Conservation (phyloP, 2,797 vertebrate species). For the Danio aesculapii region DNA sequence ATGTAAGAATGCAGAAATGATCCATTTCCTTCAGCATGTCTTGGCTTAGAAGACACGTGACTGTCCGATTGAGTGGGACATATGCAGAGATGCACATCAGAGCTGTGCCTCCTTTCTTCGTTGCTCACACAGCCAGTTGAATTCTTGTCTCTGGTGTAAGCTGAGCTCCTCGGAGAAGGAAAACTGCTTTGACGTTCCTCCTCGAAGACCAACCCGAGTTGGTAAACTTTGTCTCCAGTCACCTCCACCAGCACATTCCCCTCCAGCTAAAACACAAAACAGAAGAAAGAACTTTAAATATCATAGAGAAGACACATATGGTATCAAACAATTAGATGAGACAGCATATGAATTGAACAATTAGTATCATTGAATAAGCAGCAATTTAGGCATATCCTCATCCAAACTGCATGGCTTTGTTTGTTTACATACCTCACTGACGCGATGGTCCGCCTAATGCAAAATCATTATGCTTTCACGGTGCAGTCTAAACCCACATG, state of each 20-base stretch:
- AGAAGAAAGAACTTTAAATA: background rate
- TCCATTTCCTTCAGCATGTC: constrained; percentile 19
- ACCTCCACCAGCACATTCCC: constrained; percentile 33
- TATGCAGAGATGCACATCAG: constrained; percentile 25
- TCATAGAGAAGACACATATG: background rate
- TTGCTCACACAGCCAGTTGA: constrained; percentile 29
- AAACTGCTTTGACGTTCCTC: constrained; percentile 55
- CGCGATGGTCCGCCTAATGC: constrained; percentile 51
- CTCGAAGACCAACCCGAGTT: constrained; percentile 33
- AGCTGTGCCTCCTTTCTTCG: constrained; percentile 14
- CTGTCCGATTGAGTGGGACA: constrained; percentile 32
- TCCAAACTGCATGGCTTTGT: constrained; percentile 58
- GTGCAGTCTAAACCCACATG: constrained; percentile 63
- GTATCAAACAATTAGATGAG: background rate
- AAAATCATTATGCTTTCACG: constrained; percentile 59
- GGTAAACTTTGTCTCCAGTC: constrained; percentile 40
- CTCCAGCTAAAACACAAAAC: constrained; percentile 38
- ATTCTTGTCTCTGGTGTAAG: constrained; percentile 53
- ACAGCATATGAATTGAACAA: background rate
- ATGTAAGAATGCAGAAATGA: constrained; percentile 48
- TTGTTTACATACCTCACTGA: constrained; percentile 73
- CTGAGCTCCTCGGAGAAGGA: constrained; percentile 52
- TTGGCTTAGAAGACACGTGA: constrained; percentile 51
- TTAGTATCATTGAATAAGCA: background rate
- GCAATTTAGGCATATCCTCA: constrained; percentile 62